These are phyloP conservation scores for Phoxinus phoxinus DNA, from an alignment of 2,113 vertebrate species.

Conservation along the genomic window DNA sequence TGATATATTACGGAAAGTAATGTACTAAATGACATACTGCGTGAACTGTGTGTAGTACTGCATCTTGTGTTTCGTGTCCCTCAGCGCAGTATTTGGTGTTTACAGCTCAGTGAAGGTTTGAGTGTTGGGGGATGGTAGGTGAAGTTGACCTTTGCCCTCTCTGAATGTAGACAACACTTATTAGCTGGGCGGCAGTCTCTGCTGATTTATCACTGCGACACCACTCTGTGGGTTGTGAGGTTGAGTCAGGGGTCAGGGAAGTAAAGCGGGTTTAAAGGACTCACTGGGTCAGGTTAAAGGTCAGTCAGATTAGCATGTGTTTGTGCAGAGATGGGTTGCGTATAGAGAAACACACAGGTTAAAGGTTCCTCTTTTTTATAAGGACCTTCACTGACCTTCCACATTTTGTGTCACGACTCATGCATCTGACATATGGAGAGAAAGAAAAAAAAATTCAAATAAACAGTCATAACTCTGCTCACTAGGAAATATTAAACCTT, in stretches of 20 bases:
- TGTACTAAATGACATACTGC: background rate
- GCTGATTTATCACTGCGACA: conserved; percentile 82
- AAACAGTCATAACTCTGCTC: too few relatives aligned
- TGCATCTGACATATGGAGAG: background rate
- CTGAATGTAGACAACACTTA: conserved; percentile 46
- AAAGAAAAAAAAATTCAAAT: background rate
- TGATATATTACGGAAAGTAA: background rate
- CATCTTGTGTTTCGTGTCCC: background rate
- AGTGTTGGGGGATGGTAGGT: conserved; percentile 58
- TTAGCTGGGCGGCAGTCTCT: conserved; percentile 19
- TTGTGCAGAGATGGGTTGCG: conserved; percentile 62
- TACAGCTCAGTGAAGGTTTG: conserved; percentile 9
- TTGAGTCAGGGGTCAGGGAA: conserved; percentile 63
- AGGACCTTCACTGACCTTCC: conserved; percentile 56
- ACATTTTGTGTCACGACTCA: conserved; percentile 40
- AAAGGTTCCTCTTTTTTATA: conserved; percentile 66
- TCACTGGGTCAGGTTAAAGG: conserved; percentile 71
- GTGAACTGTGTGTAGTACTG: background rate
- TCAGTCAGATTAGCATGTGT: conserved; percentile 67
- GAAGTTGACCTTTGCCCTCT: conserved; percentile 45
- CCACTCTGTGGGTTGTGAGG: conserved; percentile 53
- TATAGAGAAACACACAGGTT: conserved; percentile 65
- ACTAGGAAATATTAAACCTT: too few relatives aligned
- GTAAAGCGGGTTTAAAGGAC: conserved; percentile 63
- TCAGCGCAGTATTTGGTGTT: background rate